A percentile compares a stretch with the other conserved stretches of the same genome.
These are phyloP conservation scores for Erethizon dorsatum DNA, from an alignment of 2,797 vertebrate genomes.

Conservation along the genomic window DNA sequence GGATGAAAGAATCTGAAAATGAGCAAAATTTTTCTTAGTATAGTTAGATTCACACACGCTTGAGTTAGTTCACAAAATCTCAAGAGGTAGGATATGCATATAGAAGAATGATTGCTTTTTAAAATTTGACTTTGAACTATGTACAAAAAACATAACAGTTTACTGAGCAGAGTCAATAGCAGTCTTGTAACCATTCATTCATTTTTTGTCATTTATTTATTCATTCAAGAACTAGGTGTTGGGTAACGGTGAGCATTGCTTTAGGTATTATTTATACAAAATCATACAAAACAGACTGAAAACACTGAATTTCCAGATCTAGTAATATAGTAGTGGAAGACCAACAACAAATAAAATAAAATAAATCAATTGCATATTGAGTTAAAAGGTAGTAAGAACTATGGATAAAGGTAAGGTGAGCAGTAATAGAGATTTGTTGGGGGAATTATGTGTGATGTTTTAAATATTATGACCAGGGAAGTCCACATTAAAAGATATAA, in stretches of 20 bases:
- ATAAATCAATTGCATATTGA: not conserved
- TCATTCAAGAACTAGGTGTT: not conserved
- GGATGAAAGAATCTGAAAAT: conserved; percentile 35
- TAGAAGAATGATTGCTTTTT: not conserved
- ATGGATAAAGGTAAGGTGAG: not conserved
- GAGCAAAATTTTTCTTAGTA: not conserved
- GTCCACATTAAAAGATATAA: not conserved
- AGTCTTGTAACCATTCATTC: conserved; percentile 1
- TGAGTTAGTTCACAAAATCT: conserved; percentile 9
- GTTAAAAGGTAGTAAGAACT: not conserved
- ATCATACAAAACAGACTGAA: not conserved
- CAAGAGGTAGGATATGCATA: not conserved
- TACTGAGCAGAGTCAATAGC: not conserved
- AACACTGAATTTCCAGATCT: not conserved
- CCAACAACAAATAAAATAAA: not conserved
- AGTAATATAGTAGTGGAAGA: not conserved
- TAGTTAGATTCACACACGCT: not conserved
- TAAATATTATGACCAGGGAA: not conserved
- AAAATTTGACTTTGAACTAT: not conserved
- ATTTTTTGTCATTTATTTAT: not conserved
- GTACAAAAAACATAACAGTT: not conserved
- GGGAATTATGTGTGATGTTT: not conserved
- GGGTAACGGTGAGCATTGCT: not conserved
- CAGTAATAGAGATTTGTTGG: not conserved
- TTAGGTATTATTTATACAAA: not conserved